Percentiles rank a stretch among this genome's conserved stretches.
Conservation (phyloP, 2,113 vertebrate genomes). For the Ammospiza nelsoni region DNA sequence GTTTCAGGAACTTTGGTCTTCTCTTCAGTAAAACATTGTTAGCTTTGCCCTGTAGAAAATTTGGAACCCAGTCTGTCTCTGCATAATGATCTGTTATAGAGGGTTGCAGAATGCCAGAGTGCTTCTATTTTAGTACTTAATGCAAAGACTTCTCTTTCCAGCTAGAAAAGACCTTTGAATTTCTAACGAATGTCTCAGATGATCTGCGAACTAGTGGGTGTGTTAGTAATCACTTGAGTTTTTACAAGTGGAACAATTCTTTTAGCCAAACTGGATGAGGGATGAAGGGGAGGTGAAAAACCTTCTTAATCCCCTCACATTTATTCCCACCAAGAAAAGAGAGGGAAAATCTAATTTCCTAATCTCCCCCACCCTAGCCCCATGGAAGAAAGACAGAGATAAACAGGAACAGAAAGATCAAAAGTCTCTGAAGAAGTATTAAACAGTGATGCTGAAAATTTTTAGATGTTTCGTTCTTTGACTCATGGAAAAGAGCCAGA, state of each 20-base stretch:
- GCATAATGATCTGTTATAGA: conserved; percentile 2
- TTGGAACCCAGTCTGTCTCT: neutral
- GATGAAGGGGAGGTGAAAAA: neutral
- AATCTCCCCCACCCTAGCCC: neutral
- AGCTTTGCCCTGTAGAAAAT: neutral
- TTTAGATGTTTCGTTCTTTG: neutral
- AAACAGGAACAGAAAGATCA: neutral
- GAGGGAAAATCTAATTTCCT: conserved; percentile 30
- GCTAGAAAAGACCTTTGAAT: conserved; percentile 30
- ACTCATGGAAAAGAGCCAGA: neutral
- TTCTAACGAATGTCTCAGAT: conserved; percentile 5
- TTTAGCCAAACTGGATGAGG: neutral
- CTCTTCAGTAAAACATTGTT: conserved; percentile 1
- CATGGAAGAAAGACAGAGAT: neutral
- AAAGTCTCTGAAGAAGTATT: neutral
- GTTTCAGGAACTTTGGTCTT: conserved; percentile 10
- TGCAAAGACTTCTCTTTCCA: neutral
- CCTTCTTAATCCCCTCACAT: neutral
- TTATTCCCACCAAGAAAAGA: neutral
- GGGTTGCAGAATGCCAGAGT: neutral
- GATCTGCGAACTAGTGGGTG: conserved; percentile 9
- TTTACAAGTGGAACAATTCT: conserved; percentile 48
- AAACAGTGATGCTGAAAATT: neutral
- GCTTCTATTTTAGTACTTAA: conserved; percentile 33
- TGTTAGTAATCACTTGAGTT: neutral